Percentiles rank a stretch among this genome's conserved stretches.
Evolutionary conservation across 2,113 vertebrate genomes (phyloP).

Genomic region (Elephas maximus): DNA sequence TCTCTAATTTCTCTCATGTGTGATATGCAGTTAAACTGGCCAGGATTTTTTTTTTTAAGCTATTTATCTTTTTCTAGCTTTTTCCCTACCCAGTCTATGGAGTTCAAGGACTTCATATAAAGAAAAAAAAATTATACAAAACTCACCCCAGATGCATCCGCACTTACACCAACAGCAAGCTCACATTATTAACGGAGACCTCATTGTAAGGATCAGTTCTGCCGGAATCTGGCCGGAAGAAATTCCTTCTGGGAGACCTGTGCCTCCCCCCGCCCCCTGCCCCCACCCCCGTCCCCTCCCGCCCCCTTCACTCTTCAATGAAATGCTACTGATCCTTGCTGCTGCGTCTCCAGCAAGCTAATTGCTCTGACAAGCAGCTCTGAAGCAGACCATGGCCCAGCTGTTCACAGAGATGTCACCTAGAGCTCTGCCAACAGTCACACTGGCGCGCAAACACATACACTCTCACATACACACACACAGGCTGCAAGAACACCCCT

Average conservation of each 20-base stretch:
- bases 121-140: slow-evolving; percentile 82
- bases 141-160: slow-evolving; percentile 87
- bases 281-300: slow-evolving; percentile 63
- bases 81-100: slow-evolving; percentile 37
- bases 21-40: slow-evolving; percentile 45
- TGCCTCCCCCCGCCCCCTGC: slow-evolving; percentile 64
- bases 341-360: slow-evolving; percentile 84
- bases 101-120: slow-evolving; percentile 81
- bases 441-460: slow-evolving; percentile 56
- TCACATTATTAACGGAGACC: slow-evolving; percentile 82
- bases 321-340: slow-evolving; percentile 71
- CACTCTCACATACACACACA: background rate
- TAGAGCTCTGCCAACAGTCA: slow-evolving; percentile 88
- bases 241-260: slow-evolving; percentile 75
- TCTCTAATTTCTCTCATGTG: slow-evolving; percentile 52
- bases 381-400: slow-evolving; percentile 88
- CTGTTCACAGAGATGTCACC: slow-evolving; percentile 89
- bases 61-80: slow-evolving; percentile 55
- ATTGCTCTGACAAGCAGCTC: slow-evolving; percentile 87
- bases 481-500: slow-evolving; percentile 67
- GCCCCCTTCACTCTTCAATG: slow-evolving; percentile 73
- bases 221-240: slow-evolving; percentile 85
- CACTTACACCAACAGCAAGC: slow-evolving; percentile 84
- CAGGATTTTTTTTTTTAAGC: slow-evolving; percentile 8
- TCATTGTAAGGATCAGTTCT: slow-evolving; percentile 82